phyloP scores from a whole-genome alignment of 2,888 invertebrate species.

The Zaprionus obscuricornis region DNA sequence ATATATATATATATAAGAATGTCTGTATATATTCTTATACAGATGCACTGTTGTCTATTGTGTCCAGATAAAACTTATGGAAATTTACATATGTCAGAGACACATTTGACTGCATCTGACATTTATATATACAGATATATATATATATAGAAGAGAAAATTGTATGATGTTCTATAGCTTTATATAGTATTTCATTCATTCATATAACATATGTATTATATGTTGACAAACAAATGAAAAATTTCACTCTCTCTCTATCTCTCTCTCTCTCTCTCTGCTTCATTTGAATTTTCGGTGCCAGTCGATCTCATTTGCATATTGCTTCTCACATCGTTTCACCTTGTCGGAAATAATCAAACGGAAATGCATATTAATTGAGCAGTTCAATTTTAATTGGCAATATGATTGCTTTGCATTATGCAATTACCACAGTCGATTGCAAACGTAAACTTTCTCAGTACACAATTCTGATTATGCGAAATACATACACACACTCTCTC shows the following conservation, averaged over 20 bases:
- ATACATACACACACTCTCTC: too few relatives aligned
- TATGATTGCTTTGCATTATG: conserved; percentile 57
- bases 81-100: conserved; percentile 53
- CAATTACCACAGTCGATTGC: conserved; percentile 44
- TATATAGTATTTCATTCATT: too few relatives aligned
- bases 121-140: neutral
- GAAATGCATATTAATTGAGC: conserved; percentile 40
- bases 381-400: conserved; percentile 44
- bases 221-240: too few relatives aligned
- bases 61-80: conserved; percentile 23
- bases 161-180: too few relatives aligned
- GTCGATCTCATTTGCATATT: conserved; percentile 20
- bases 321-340: neutral
- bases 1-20: too few relatives aligned
- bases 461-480: neutral
- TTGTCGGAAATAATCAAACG: conserved; percentile 20
- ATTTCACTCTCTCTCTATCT: too few relatives aligned
- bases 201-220: too few relatives aligned
- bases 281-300: too few relatives aligned
- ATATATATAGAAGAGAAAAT: too few relatives aligned
- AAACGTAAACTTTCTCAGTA: neutral
- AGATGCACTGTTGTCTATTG: conserved; percentile 42
- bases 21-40: conserved; percentile 19
- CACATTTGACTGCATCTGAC: conserved; percentile 5
- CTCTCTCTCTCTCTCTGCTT: too few relatives aligned